phyloP scores from a whole-genome alignment of 2,888 invertebrate species.

The Kuschelorhynchus macadamiae region DNA sequence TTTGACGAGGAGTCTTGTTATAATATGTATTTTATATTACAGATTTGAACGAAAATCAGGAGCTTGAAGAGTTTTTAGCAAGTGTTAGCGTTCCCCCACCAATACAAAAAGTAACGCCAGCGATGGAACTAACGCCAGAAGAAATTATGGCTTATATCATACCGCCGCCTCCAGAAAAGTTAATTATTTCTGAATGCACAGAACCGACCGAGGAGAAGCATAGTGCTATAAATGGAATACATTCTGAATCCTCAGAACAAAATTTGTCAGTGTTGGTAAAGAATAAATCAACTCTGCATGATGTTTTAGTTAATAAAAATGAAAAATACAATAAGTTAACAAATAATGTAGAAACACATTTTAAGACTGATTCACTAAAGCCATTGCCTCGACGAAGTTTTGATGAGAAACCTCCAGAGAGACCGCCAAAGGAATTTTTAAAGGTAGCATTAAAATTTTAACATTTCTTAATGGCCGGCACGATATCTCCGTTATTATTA shows the following conservation, averaged over 20 bases:
- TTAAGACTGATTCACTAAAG: conserved; percentile 69
- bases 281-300: conserved; percentile 32
- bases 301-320: conserved; percentile 9
- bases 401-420: conserved; percentile 76
- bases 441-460: no score
- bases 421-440: conserved; percentile 76
- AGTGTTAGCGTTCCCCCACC: conserved; percentile 88
- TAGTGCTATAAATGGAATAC: background rate
- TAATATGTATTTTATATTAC: conserved; percentile 9
- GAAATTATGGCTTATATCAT: conserved; percentile 89
- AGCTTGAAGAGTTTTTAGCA: conserved; percentile 87
- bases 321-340: background rate
- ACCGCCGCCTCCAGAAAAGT: conserved; percentile 78
- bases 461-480: no score
- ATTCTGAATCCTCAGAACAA: background rate
- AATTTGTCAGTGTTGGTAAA: background rate
- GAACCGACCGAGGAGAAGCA: conserved; percentile 34
- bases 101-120: conserved; percentile 80
- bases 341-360: conserved; percentile 56
- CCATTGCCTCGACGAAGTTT: conserved; percentile 76
- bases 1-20: no score
- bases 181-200: conserved; percentile 44
- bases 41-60: conserved; percentile 70
- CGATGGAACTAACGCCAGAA: conserved; percentile 84
- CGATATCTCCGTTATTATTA: no score